Evolutionary conservation across 2,797 vertebrate genomes (phyloP).

Genomic region (Champsocephalus gunnari): DNA sequence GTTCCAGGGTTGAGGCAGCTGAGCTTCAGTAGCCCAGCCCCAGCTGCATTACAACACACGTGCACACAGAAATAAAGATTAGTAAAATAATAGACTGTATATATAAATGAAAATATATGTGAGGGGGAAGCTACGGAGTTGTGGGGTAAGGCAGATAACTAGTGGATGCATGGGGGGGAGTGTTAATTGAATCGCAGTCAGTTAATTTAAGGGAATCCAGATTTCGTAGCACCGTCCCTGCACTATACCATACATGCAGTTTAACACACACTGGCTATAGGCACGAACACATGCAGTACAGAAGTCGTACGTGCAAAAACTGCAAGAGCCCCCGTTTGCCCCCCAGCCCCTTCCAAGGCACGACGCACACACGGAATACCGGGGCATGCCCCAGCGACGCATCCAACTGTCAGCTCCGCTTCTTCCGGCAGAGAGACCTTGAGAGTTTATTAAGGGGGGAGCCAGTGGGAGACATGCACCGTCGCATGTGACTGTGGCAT

Average conservation of each 20-base stretch:
- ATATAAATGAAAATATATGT: background rate
- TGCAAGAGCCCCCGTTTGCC: slow-evolving; percentile 23
- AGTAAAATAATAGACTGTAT: background rate
- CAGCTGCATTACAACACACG: slow-evolving; percentile 56
- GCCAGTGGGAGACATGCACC: slow-evolving; percentile 40
- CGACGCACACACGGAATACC: slow-evolving; percentile 75
- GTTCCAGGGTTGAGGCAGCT: slow-evolving; percentile 44
- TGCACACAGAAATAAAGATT: slow-evolving; percentile 28
- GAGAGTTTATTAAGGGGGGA: slow-evolving; percentile 57
- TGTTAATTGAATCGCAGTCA: background rate
- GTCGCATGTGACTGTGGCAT: slow-evolving; percentile 61
- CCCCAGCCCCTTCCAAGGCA: slow-evolving; percentile 25
- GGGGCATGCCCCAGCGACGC: slow-evolving; percentile 75
- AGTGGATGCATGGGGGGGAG: background rate
- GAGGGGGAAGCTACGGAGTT: background rate
- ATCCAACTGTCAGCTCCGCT: slow-evolving; percentile 70
- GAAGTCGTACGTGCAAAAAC: slow-evolving; percentile 55
- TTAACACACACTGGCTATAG: slow-evolving; percentile 1
- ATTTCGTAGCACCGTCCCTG: slow-evolving; percentile 23
- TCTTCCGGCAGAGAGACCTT: slow-evolving; percentile 71
- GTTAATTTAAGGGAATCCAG: background rate
- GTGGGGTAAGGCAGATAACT: background rate
- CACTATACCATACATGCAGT: slow-evolving; percentile 34
- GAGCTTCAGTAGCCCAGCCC: slow-evolving; percentile 51
- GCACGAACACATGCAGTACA: slow-evolving; percentile 42